These are phyloP conservation scores for Ganaspis sp. DNA, from an alignment of 1,140 invertebrate genomes.

Conservation along the genomic window DNA sequence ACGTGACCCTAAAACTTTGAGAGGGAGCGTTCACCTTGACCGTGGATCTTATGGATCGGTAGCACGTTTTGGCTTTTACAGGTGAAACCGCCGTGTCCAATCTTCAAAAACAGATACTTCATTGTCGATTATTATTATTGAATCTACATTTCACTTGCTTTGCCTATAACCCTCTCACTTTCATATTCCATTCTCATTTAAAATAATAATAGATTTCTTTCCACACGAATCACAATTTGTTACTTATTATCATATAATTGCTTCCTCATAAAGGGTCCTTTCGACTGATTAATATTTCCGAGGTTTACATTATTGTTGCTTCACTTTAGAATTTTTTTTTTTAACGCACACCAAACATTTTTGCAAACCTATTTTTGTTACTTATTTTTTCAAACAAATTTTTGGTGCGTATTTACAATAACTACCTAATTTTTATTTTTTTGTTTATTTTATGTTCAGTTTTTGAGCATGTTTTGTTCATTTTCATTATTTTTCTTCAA, in stretches of 20 bases:
- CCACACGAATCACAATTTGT: not conserved
- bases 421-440: too few relatives aligned
- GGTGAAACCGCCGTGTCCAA: not conserved
- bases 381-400: too few relatives aligned
- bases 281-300: not conserved
- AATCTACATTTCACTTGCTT: not conserved
- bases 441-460: too few relatives aligned
- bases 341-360: too few relatives aligned
- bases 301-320: not conserved
- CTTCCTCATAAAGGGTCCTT: not conserved
- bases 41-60: constrained; percentile 49
- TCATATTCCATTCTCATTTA: not conserved
- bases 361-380: too few relatives aligned
- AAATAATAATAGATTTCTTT: not conserved
- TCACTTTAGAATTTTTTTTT: not conserved
- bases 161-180: not conserved
- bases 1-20: constrained; percentile 70
- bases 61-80: not conserved
- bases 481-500: too few relatives aligned
- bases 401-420: too few relatives aligned
- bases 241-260: constrained; percentile 6
- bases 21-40: constrained; percentile 66
- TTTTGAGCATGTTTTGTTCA: too few relatives aligned
- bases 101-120: not conserved
- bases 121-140: constrained; percentile 14